These are phyloP conservation scores for Uria aalge DNA, from an alignment of 2,113 vertebrate species.

Conservation along the genomic window DNA sequence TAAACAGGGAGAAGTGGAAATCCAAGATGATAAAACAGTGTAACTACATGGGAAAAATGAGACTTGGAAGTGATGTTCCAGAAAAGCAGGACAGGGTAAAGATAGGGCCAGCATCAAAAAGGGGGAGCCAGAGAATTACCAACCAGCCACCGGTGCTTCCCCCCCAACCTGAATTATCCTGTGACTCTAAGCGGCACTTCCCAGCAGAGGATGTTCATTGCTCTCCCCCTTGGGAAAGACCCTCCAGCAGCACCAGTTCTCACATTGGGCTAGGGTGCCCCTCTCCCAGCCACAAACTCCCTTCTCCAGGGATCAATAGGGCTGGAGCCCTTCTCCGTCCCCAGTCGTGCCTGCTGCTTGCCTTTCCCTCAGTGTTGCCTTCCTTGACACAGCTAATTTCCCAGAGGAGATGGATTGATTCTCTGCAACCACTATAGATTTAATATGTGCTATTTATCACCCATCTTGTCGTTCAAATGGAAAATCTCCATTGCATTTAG, in stretches of 20 bases:
- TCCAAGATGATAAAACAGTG: background rate
- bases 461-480: background rate
- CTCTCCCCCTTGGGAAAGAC: background rate
- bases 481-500: background rate
- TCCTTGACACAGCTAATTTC: slow-evolving; percentile 11
- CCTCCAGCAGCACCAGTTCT: background rate
- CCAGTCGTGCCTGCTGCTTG: background rate
- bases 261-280: background rate
- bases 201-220: background rate
- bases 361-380: background rate
- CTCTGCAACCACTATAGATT: background rate
- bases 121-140: background rate
- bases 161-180: background rate
- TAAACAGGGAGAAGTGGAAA: background rate
- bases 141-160: rapidly evolving
- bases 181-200: rapidly evolving
- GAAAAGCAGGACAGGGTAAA: background rate
- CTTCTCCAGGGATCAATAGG: background rate
- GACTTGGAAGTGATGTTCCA: background rate
- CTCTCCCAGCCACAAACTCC: background rate
- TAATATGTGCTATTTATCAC: slow-evolving; percentile 29
- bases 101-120: background rate
- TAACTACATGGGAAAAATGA: background rate
- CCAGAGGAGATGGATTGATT: slow-evolving; percentile 44
- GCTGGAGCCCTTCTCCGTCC: background rate